A percentile compares a stretch with the other conserved stretches of the same genome.
phyloP scores from a whole-genome alignment of 2,888 invertebrate genomes.

The Invenusta paracnida region DNA sequence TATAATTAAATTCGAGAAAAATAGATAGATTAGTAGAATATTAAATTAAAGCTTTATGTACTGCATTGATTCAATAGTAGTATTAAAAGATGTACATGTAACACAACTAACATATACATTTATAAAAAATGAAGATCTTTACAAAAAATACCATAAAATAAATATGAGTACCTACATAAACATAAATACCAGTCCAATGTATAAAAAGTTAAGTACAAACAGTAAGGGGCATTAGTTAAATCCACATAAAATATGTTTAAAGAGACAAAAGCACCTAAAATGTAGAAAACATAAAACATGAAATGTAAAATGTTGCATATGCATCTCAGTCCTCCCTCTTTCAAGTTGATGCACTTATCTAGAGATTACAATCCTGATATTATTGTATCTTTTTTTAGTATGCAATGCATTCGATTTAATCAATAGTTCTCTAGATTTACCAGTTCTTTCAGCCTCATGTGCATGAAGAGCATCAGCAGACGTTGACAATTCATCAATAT shows the following conservation, averaged over 20 bases:
- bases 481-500: not conserved
- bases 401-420: constrained; percentile 3
- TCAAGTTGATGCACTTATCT: constrained; percentile 9
- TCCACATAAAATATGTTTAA: not conserved
- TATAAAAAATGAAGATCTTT: not conserved
- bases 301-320: constrained; percentile 6
- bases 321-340: not conserved
- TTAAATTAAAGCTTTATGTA: constrained; percentile 6
- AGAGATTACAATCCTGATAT: not conserved
- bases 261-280: not conserved
- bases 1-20: constrained; percentile 6
- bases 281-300: no score
- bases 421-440: constrained; percentile 12
- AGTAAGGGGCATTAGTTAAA: not conserved
- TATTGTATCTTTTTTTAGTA: not conserved
- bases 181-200: not conserved
- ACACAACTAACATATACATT: not conserved
- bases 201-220: not conserved
- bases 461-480: not conserved
- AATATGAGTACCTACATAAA: not conserved
- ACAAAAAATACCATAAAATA: not conserved
- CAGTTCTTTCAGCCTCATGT: constrained; percentile 13
- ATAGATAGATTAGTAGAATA: not conserved
- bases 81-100: not conserved
- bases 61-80: not conserved